Base-by-base conservation (phyloP, 2,113 vertebrate genomes). In the Nestor notabilis region DNA sequence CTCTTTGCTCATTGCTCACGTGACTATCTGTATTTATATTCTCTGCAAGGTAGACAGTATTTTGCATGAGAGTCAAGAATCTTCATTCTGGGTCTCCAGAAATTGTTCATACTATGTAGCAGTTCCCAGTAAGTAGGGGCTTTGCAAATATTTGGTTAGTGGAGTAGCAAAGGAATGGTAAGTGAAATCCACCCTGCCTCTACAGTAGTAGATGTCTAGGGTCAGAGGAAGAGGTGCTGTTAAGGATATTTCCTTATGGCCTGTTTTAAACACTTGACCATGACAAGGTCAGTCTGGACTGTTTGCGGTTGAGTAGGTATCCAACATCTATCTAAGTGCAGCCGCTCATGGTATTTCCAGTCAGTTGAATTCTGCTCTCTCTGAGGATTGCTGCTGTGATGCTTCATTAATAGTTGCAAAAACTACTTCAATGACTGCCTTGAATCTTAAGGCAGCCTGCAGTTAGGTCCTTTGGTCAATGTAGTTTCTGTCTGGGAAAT, bases 131-230 rank as follows among this genome's bases (percentile, higher is more conserved):
- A 72, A 70, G 66, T 70, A 74, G 76, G 35, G 74, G 66, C 66
- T 90, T 79, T 80, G 71, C 83, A 83, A 96, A 74, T 83, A 77
- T 50, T 93, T 95, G 83, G 52, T n/a, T 86, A 90, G 49, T 13
- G 8, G 44, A 69, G 41, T 33, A 69, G 56, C 20, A 6, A 37
- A 95, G 60, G 83, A 86, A 70, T 68, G 65, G 10, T 39, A 53
- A 83, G 47, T 80, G 37, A 80, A 83, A 63, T 77, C 44, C 29
- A 46, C 44, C 2, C 9, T 46, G 31, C 41, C 37, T 83, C 21
- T 46, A 1, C 20, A 76, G 85, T 11, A 61, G 58, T 56, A 44
- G 58, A 21, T 55, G 14, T 47, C 27, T 83, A 53, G 53, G 65
- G 21, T 58, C 21, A 16, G 21, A 23, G 33, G n/a, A 58, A 58